Evolutionary conservation across 1,140 invertebrate species (phyloP).

Genomic region (Eueides isabella): DNA sequence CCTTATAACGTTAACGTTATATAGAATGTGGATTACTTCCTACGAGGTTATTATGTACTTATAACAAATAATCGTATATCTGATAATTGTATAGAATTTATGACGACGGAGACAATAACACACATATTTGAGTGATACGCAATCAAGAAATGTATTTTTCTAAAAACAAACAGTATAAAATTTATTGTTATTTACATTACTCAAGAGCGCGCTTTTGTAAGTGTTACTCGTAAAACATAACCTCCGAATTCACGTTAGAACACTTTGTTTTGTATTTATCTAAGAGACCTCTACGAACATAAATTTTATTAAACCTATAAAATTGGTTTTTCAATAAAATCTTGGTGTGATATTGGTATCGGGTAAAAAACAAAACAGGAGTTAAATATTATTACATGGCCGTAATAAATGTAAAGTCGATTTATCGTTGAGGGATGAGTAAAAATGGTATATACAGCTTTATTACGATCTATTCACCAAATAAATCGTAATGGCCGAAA

Average conservation of each 20-base stretch:
- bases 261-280: conserved; percentile 51
- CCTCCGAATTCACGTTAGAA: conserved; percentile 29
- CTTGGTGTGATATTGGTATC: conserved; percentile 52
- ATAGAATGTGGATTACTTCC: no score
- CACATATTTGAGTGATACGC: no score
- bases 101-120: no score
- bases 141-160: neutral
- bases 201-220: neutral
- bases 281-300: conserved; percentile 49
- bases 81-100: no score
- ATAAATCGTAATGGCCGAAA: conserved; percentile 34
- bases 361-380: conserved; percentile 59
- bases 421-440: conserved; percentile 48
- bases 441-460: conserved; percentile 43
- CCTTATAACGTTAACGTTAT: no score
- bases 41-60: no score
- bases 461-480: conserved; percentile 39
- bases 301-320: conserved; percentile 63
- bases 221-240: conserved; percentile 19
- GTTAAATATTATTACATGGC: conserved; percentile 53
- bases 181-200: conserved; percentile 9
- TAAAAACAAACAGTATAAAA: conserved; percentile 12
- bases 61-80: no score
- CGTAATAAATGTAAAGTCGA: conserved; percentile 57
- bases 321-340: conserved; percentile 65